Evolutionary conservation across 2,797 vertebrate species (phyloP), one percentile per base, ranked within the genome.

Genomic region (Psittacula derbiana): DNA sequence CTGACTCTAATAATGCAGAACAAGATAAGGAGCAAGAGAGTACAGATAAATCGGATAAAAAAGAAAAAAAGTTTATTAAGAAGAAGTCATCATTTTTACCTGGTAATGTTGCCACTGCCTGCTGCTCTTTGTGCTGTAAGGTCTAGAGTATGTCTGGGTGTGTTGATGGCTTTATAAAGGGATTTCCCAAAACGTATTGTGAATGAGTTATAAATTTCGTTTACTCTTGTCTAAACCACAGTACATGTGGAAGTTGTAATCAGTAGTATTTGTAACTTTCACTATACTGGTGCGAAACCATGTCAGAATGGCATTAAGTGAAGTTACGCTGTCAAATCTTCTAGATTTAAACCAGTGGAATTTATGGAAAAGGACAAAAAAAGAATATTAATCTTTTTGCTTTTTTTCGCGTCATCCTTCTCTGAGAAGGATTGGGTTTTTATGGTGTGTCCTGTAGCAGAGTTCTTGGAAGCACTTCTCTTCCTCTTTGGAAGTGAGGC

Each of bases 41-140:
- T 81, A 93, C 97, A 3, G 98, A 99, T 61, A 99, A 98, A 97
- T 49, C 96, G 11, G 93, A 97, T 30, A 98, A 98, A 88, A 99
- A 99, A 92, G 99, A 99, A 91, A 99, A 98, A 96, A 99, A 98
- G 93, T 98, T 98, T 94, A 97, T 99, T 90, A 99, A 99, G 96
- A 99, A 99, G 97, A 99, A 99, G 71, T 98, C 99, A 8, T 96
- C 98, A 0, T 98, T 98, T 94, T 95, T 99, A 96, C 99, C 99
- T 96, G 99, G 99, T 99, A 98, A 98, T 86, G 47, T 67, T 86
- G 14, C 53, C 16, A 49, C 33, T 76, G 46, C 44, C 93, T 81
- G 46, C 40, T 94, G 31, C 16, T 70, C 65, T 23, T 55, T 91
- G 24, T 81, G 19, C 49, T 64, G 6, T 75, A 71, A 65, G 41